phyloP scores from a whole-genome alignment of 2,888 invertebrate species.

The Heliconius aoede region DNA sequence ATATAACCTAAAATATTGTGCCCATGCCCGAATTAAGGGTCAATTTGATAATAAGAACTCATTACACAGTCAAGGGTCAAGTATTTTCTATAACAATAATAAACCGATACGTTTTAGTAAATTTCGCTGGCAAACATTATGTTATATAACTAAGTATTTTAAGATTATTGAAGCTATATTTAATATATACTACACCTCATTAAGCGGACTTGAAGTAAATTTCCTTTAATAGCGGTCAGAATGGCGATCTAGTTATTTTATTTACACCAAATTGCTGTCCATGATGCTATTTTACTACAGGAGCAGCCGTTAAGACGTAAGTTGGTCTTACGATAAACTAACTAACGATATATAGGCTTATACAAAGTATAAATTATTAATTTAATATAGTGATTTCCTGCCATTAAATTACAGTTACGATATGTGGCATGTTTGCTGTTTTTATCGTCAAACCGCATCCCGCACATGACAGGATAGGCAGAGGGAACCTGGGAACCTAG shows the following conservation, averaged over 20 bases:
- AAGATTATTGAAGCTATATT: background rate
- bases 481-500: too few species aligned
- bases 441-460: too few species aligned
- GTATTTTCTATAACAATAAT: too few species aligned
- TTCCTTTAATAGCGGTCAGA: conserved; percentile 2
- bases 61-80: too few species aligned
- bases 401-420: background rate
- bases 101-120: background rate
- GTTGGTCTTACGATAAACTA: background rate
- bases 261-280: conserved; percentile 20
- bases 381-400: background rate
- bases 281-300: conserved; percentile 28
- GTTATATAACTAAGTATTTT: background rate
- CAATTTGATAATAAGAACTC: too few species aligned
- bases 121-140: background rate
- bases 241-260: conserved; percentile 34
- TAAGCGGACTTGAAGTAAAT: background rate
- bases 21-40: too few species aligned
- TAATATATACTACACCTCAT: background rate
- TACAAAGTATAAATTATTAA: conserved; percentile 4
- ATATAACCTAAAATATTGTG: too few species aligned
- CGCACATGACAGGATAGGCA: too few species aligned
- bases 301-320: conserved; percentile 22
- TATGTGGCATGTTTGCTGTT: background rate
- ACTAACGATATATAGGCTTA: background rate